Evolutionary conservation across 1,140 invertebrate genomes (phyloP), one percentile per base, ranked within the genome.

Genomic region (Hypothenemus hampei): DNA sequence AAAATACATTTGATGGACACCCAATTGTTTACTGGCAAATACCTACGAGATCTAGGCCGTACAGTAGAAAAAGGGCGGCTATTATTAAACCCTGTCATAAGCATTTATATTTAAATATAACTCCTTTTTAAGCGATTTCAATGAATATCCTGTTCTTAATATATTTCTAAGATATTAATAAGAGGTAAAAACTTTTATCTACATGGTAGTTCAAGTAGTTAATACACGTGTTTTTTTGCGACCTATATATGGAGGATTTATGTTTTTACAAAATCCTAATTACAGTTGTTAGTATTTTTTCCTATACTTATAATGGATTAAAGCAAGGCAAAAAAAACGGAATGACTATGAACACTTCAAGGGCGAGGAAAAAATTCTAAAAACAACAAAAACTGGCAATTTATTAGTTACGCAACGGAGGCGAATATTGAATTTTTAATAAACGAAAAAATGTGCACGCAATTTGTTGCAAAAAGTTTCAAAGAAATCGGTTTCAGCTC

Each of bases 351-450:
- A 45, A 54, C 24, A 19, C 45, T 55, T 55, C 44, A 55, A 47
- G 52, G 52, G 43, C 43, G 44, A 16, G 26, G 16, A 55, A 55
- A 54, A 54, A 55, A 47, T 29, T 26, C 23, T 13, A 48, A 55
- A 55, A 44, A 24, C 18, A 29, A 55, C 33, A 55, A 55, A 55
- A 55, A 55, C 43, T 43, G 33, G 43, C 47, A 55, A 47, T 47
- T 55, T 48, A 48, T 55, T 55, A 29, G 36, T 55, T 46, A 48
- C 52, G 52, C 43, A 48, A 47, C 52, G 31, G 40, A 54, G 22
- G 31, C 18, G 52, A 23, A 47, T 55, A 47, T 46, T 47, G 31
- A 47, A 47, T 47, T 55, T n/a, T 55, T 47, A 47, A 39, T 46
- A 39, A 29, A 46, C 21, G 21, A 47, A 55, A 55, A 55, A 47